phyloP scores from a whole-genome alignment of 2,797 vertebrate genomes.

The Enteromius afrohamiltoni region DNA sequence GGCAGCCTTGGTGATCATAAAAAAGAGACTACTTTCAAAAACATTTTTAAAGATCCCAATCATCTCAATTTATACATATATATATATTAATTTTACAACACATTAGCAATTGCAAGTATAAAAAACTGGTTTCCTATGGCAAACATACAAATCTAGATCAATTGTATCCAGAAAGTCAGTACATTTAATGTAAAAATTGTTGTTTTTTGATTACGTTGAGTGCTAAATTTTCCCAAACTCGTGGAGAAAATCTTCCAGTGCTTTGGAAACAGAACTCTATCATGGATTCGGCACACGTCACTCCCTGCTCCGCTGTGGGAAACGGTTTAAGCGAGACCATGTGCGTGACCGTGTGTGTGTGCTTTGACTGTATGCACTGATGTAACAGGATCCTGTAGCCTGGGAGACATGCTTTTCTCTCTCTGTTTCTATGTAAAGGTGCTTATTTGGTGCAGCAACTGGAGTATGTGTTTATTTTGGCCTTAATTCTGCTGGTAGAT shows the following conservation, averaged over 20 bases:
- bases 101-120: neutral
- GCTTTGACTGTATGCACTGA: slow-evolving; percentile 23
- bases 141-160: neutral
- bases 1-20: neutral
- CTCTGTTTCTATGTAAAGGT: slow-evolving; percentile 27
- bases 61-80: too few species aligned
- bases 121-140: neutral
- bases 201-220: neutral
- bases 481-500: slow-evolving; percentile 48
- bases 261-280: slow-evolving; percentile 72
- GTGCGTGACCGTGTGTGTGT: slow-evolving; percentile 68
- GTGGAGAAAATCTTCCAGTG: slow-evolving; percentile 71
- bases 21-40: too few species aligned
- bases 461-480: slow-evolving; percentile 44
- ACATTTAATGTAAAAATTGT: neutral
- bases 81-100: neutral
- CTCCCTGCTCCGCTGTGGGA: slow-evolving; percentile 76
- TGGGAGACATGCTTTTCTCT: slow-evolving; percentile 33
- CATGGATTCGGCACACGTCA: slow-evolving; percentile 72
- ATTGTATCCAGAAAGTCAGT: neutral
- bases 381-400: slow-evolving; percentile 37
- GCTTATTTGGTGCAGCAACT: slow-evolving; percentile 22
- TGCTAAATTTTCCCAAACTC: slow-evolving; percentile 57
- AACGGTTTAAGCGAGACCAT: slow-evolving; percentile 83
- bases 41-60: too few species aligned